phyloP scores from a whole-genome alignment of 2,797 vertebrate species.

The Sardinella longiceps region DNA sequence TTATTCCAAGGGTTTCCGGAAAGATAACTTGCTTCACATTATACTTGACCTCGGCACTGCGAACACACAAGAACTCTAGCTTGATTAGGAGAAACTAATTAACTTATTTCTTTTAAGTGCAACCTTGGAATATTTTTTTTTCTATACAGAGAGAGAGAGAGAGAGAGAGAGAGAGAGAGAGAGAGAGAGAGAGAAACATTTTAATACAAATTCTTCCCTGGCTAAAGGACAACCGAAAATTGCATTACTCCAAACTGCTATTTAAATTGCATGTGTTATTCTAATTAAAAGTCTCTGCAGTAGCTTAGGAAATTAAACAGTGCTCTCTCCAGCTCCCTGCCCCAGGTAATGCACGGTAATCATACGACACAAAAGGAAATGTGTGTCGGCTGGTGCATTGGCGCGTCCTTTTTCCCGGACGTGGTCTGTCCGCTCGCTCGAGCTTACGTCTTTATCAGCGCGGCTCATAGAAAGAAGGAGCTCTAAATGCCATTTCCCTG shows the following conservation, averaged over 20 bases:
- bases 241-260: not conserved
- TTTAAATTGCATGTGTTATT: constrained; percentile 18
- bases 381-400: not conserved
- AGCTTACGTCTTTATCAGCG: not conserved
- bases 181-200: not conserved
- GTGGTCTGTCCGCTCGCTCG: not conserved
- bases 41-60: not conserved
- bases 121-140: not conserved
- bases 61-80: not conserved
- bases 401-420: not conserved
- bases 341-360: constrained; percentile 8
- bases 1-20: not conserved
- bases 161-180: not conserved
- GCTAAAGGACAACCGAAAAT: not conserved
- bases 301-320: not conserved
- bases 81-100: constrained; percentile 2
- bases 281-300: not conserved
- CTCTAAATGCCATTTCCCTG: constrained; percentile 52
- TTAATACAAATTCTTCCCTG: not conserved
- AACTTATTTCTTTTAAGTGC: constrained; percentile 14
- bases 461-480: constrained; percentile 37
- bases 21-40: not conserved
- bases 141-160: not conserved
- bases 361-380: not conserved
- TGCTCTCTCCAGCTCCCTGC: not conserved